A percentile compares a stretch with the other conserved stretches of the same genome.
Evolutionary conservation across 2,888 invertebrate species (phyloP).

Genomic region (Julus scandinavius): DNA sequence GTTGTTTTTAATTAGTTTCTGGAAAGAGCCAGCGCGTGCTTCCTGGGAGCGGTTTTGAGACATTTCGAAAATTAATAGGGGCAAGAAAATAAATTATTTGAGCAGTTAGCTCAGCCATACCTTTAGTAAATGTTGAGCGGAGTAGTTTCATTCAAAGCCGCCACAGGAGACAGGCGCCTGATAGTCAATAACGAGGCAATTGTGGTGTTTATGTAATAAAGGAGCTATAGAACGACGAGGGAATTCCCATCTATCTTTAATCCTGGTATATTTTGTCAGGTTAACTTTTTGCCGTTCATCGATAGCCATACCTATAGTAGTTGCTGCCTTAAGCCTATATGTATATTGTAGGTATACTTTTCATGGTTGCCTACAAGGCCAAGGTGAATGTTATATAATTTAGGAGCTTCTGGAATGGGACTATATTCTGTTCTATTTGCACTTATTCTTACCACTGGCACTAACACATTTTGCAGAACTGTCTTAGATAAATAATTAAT

Average conservation of each 20-base stretch:
- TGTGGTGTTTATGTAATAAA: slow-evolving; percentile 31
- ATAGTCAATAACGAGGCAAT: slow-evolving; percentile 43
- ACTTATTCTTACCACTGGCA: too few species aligned
- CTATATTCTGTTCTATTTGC: too few species aligned
- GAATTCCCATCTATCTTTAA: slow-evolving; percentile 26
- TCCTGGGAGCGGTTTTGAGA: slow-evolving; percentile 2
- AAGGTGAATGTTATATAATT: too few species aligned
- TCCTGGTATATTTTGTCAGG: neutral
- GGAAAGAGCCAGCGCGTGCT: slow-evolving; percentile 15
- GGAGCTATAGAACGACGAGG: neutral
- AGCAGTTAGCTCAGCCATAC: slow-evolving; percentile 16
- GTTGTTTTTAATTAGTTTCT: slow-evolving; percentile 30
- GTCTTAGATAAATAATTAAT: too few species aligned
- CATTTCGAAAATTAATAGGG: slow-evolving; percentile 15
- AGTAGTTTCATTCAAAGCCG: neutral
- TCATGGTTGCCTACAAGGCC: too few species aligned
- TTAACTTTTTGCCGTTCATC: neutral
- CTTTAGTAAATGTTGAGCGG: slow-evolving; percentile 17
- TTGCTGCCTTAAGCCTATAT: neutral
- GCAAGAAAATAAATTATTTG: slow-evolving; percentile 6
- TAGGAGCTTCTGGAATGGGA: too few species aligned
- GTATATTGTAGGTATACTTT: neutral
- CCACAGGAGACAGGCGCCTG: slow-evolving; percentile 46
- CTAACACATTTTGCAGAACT: too few species aligned
- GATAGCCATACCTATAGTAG: neutral